These are phyloP conservation scores for Athetis lepigone DNA, from an alignment of 2,888 invertebrate genomes.

Conservation along the genomic window DNA sequence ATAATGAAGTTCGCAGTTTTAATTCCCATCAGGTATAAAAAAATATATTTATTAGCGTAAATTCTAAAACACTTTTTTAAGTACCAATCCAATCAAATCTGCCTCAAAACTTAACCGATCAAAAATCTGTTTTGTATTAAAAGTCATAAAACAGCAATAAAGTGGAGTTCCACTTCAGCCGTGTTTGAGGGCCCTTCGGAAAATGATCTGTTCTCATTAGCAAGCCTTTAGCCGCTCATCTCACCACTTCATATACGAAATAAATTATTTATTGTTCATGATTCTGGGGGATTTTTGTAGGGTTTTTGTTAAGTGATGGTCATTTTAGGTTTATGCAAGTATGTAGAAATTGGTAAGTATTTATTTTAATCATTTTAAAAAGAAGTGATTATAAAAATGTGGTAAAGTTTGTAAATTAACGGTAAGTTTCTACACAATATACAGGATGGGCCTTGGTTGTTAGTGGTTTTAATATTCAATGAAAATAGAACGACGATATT, in stretches of 20 bases:
- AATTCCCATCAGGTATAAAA: too few relatives aligned
- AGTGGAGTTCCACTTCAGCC: slow-evolving; percentile 11
- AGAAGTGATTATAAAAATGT: too few relatives aligned
- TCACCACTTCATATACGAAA: slow-evolving; percentile 25
- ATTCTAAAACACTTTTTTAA: too few relatives aligned
- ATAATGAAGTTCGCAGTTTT: too few relatives aligned
- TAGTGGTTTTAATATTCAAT: too few relatives aligned
- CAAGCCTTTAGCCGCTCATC: slow-evolving; percentile 6
- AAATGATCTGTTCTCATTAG: slow-evolving; percentile 41
- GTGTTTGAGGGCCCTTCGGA: slow-evolving; percentile 12
- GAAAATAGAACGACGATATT: too few relatives aligned
- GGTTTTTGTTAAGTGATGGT: not conserved
- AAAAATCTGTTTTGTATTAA: slow-evolving; percentile 5
- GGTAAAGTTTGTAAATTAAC: too few relatives aligned
- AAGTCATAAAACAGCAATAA: slow-evolving; percentile 21
- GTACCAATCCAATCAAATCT: not conserved
- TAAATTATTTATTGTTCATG: slow-evolving; percentile 13
- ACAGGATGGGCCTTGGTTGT: too few relatives aligned
- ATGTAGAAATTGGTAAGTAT: not conserved
- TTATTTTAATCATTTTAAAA: too few relatives aligned
- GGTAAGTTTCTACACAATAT: too few relatives aligned
- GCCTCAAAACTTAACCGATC: not conserved
- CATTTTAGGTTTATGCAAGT: not conserved
- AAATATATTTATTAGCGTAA: too few relatives aligned
- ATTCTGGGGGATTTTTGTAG: not conserved